A percentile compares a stretch with the other conserved stretches of the same genome.
These are phyloP conservation scores for Protomyctophum bolini DNA, from an alignment of 2,113 vertebrate genomes.

Conservation along the genomic window DNA sequence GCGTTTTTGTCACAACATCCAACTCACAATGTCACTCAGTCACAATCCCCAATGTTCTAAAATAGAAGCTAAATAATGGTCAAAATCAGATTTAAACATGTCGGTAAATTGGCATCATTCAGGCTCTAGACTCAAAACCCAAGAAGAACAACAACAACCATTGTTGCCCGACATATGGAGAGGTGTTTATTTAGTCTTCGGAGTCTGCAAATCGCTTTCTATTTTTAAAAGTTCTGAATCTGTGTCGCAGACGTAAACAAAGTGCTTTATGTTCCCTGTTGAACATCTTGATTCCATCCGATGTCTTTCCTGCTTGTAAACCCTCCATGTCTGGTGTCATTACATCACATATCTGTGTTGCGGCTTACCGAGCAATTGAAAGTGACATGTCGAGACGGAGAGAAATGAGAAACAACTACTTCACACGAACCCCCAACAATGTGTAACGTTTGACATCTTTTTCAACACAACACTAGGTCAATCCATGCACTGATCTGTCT, in stretches of 20 bases:
- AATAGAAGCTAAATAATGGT: too few relatives aligned
- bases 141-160: background rate
- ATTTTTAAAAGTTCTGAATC: conserved; percentile 2
- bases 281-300: conserved; percentile 1
- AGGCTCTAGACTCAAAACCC: too few relatives aligned
- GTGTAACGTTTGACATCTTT: background rate
- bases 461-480: background rate
- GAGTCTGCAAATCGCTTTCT: conserved; percentile 5
- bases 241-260: conserved; percentile 6
- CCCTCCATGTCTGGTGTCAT: conserved; percentile 8
- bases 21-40: too few relatives aligned
- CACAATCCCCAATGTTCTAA: too few relatives aligned
- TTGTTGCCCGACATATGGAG: conserved; percentile 9
- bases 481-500: background rate
- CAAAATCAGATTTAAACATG: too few relatives aligned
- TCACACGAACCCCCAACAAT: background rate
- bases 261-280: background rate
- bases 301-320: background rate
- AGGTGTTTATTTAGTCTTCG: conserved; percentile 12
- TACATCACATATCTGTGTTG: background rate
- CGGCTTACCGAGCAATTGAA: background rate
- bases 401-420: background rate
- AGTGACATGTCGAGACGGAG: background rate
- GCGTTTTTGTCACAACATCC: too few relatives aligned
- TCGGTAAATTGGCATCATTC: too few relatives aligned